These are phyloP conservation scores for Engystomops pustulosus DNA, from an alignment of 2,113 vertebrate species.

Conservation along the genomic window DNA sequence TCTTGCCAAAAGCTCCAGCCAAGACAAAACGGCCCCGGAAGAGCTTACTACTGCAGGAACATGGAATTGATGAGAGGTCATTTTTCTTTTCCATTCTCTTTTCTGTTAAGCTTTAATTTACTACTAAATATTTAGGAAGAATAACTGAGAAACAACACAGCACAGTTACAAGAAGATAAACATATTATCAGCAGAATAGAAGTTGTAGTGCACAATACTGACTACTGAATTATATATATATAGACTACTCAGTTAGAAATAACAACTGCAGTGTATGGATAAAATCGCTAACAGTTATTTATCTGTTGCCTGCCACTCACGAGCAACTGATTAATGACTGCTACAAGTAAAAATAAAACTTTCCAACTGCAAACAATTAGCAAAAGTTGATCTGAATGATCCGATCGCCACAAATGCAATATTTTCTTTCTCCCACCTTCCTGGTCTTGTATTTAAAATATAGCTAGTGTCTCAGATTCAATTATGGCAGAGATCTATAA, in stretches of 20 bases:
- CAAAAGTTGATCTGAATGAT: conserved; percentile 4
- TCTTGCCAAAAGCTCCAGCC: too few species aligned
- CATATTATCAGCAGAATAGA: too few species aligned
- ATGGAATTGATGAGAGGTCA: too few species aligned
- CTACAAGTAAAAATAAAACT: conserved; percentile 24
- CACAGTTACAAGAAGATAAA: too few species aligned
- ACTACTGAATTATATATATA: conserved; percentile 11
- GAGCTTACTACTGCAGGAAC: too few species aligned
- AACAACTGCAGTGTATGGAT: not conserved
- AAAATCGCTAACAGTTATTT: not conserved
- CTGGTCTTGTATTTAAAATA: not conserved
- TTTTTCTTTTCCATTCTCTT: too few species aligned
- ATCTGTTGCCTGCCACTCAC: not conserved
- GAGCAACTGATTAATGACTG: conserved; percentile 29
- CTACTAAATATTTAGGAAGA: too few species aligned
- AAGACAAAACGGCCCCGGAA: too few species aligned
- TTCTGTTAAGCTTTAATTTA: too few species aligned
- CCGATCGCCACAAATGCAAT: not conserved
- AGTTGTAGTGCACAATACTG: too few species aligned
- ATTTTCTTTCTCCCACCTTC: conserved; percentile 1
- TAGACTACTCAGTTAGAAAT: not conserved
- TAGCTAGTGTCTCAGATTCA: not conserved
- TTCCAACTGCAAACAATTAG: conserved; percentile 55
- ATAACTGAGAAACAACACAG: too few species aligned
- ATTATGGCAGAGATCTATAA: conserved; percentile 2